Percentiles rank a stretch among this genome's conserved stretches.
Evolutionary conservation across 2,888 invertebrate genomes (phyloP).

Genomic region (Buathra laborator): DNA sequence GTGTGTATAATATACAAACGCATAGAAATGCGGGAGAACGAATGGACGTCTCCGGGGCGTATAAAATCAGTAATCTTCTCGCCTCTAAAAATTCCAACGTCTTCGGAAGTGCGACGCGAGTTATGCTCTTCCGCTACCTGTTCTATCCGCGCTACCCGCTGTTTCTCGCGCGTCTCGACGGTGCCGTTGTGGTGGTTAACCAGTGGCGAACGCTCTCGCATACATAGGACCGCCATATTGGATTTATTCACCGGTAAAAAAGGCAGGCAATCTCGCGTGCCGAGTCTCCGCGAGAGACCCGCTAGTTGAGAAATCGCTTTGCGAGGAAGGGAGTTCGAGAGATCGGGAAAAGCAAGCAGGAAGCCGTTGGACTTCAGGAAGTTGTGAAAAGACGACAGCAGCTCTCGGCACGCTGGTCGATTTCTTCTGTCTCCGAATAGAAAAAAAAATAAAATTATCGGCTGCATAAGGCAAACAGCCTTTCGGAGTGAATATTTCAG

Average conservation of each 20-base stretch:
- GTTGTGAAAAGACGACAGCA: slow-evolving; percentile 67
- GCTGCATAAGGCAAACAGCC: not conserved
- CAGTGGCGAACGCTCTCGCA: not conserved
- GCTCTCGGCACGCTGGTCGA: not conserved
- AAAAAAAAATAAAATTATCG: not conserved
- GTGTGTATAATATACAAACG: not conserved
- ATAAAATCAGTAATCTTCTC: slow-evolving; percentile 78
- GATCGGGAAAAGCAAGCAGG: slow-evolving; percentile 65
- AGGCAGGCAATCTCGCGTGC: slow-evolving; percentile 61
- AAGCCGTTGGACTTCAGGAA: slow-evolving; percentile 68
- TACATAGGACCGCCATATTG: slow-evolving; percentile 30
- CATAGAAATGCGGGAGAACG: slow-evolving; percentile 70
- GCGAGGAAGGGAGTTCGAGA: slow-evolving; percentile 40
- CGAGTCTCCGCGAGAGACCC: slow-evolving; percentile 47
- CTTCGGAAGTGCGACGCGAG: slow-evolving; percentile 52
- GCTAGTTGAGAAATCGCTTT: slow-evolving; percentile 16
- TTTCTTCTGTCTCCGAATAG: not conserved
- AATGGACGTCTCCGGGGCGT: slow-evolving; percentile 77
- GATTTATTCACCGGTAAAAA: slow-evolving; percentile 33
- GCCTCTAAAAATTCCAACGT: slow-evolving; percentile 53
- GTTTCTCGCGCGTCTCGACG: slow-evolving; percentile 42
- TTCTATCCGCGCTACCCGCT: slow-evolving; percentile 41
- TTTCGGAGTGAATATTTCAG: not conserved
- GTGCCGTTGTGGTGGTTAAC: slow-evolving; percentile 38
- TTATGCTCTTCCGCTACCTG: slow-evolving; percentile 43